Conservation (phyloP, 2,797 vertebrate species). For the Crocodylus rhombifer region DNA sequence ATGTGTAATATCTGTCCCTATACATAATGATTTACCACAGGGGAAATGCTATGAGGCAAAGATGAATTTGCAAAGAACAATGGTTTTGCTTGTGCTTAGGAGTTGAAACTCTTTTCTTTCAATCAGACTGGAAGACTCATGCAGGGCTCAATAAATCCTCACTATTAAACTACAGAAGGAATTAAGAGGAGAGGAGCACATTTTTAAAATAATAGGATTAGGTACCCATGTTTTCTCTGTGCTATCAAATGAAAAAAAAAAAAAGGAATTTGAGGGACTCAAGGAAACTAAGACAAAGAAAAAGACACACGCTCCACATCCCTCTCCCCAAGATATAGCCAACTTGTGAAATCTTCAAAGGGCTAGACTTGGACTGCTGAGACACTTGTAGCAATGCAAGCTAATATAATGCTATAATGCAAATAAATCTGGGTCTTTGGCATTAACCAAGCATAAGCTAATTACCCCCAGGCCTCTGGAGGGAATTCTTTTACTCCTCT, state of each 20-base stretch:
- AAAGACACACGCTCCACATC: background rate
- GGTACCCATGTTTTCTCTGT: background rate
- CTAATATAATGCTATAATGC: conserved; percentile 27
- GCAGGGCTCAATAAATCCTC: background rate
- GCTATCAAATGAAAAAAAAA: background rate
- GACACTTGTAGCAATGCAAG: background rate
- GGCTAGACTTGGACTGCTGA: background rate
- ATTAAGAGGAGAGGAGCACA: background rate
- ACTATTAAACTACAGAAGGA: background rate
- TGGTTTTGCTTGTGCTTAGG: background rate
- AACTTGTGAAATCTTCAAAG: background rate
- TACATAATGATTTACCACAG: accelerated
- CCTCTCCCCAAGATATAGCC: background rate
- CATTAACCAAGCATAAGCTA: background rate
- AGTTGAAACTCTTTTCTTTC: background rate
- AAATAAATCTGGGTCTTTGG: background rate
- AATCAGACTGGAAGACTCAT: background rate
- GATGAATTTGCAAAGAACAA: background rate
- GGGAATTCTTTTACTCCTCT: background rate
- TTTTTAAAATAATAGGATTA: too few species aligned
- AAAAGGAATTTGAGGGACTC: background rate
- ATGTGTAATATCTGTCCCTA: background rate
- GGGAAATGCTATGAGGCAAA: background rate
- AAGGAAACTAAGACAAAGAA: background rate
- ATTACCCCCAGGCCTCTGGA: background rate